Base-by-base conservation (phyloP, 2,797 vertebrate genomes). In the Gadopsis bispinosus region DNA sequence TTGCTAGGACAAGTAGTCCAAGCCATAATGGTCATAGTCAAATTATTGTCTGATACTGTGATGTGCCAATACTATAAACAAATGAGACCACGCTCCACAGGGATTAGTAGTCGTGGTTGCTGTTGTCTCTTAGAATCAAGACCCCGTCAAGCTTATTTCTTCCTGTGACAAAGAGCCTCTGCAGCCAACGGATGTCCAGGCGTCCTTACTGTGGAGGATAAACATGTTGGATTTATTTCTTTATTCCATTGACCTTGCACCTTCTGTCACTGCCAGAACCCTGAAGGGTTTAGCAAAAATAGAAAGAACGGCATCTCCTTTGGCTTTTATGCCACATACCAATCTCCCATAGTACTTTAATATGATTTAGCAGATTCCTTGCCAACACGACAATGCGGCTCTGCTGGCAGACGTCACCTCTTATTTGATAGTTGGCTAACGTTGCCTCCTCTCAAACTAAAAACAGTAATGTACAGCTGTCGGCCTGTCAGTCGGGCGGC, bases 181-280 rank as follows among this genome's bases (percentile, higher is more conserved):
- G 35, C 33, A 68, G 22, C 50, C 59, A 77, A 77, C 73, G 17
- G 13, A 70, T 79, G 64, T 59, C 37, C 69, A 58, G 4, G 14
- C 31, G 13, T 43, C 22, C 43, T 67, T 31, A 17, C 14, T 29
- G 6, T 16, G 48, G 22, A 75, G 13, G n/a, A 55, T 50, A 69
- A 68, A 80, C 19, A 60, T 53, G 35, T 31, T 63, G 39, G 19
- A 1, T 47, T 63, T 5, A 45, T 68, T 61, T 53, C 0, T 19
- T 59, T 7, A 56, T 76, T 53, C 2, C 54, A 45, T 19, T 29
- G 22, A 7, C n/a, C 12, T n/a, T 58, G 65, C 51, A 67, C 26
- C 26, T 60, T 55, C 41, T 1, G 35, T 39, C 61, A n/a, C 10
- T 59, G 55, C 45, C 65, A 61, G 20, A 62, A 51, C 63, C 71